Percentiles rank a stretch among this genome's conserved stretches.
Evolutionary conservation across 2,888 invertebrate genomes (phyloP).

Genomic region (Aspidapion aeneum): DNA sequence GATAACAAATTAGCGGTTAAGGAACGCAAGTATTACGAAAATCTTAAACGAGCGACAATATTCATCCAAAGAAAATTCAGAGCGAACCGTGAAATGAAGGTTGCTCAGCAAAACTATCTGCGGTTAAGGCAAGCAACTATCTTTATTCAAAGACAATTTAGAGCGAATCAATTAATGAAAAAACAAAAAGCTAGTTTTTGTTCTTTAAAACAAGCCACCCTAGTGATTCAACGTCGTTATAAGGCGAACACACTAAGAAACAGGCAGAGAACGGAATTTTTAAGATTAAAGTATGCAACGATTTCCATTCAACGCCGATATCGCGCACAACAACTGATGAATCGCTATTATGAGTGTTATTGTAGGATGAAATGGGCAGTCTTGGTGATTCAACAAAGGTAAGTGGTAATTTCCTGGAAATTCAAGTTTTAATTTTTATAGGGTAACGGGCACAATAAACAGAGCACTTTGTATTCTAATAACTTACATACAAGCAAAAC

Average conservation of each 20-base stretch:
- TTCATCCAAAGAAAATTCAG: not conserved
- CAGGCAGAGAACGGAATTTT: not conserved
- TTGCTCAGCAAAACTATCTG: conserved; percentile 17
- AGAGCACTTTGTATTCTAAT: too few relatives aligned
- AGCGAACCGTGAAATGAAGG: not conserved
- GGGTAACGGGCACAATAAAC: too few relatives aligned
- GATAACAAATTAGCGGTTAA: not conserved
- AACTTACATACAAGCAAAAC: too few relatives aligned
- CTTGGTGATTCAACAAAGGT: conserved; percentile 6
- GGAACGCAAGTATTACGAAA: not conserved
- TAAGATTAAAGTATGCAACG: conserved; percentile 20
- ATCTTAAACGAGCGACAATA: not conserved
- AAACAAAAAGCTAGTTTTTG: conserved; percentile 27
- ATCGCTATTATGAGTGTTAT: conserved; percentile 20
- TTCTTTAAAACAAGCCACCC: conserved; percentile 35
- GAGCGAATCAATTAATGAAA: conserved; percentile 21
- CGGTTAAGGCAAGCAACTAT: conserved; percentile 33
- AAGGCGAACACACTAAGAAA: conserved; percentile 37
- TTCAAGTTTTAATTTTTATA: too few relatives aligned
- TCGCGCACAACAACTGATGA: conserved; percentile 29
- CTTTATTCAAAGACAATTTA: conserved; percentile 39
- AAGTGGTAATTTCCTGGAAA: too few relatives aligned
- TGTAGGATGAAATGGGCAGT: conserved; percentile 9
- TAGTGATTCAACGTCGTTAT: conserved; percentile 49
- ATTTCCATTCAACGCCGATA: conserved; percentile 28